These are phyloP conservation scores for Plestiodon gilberti DNA, from an alignment of 2,113 vertebrate species.

Conservation along the genomic window DNA sequence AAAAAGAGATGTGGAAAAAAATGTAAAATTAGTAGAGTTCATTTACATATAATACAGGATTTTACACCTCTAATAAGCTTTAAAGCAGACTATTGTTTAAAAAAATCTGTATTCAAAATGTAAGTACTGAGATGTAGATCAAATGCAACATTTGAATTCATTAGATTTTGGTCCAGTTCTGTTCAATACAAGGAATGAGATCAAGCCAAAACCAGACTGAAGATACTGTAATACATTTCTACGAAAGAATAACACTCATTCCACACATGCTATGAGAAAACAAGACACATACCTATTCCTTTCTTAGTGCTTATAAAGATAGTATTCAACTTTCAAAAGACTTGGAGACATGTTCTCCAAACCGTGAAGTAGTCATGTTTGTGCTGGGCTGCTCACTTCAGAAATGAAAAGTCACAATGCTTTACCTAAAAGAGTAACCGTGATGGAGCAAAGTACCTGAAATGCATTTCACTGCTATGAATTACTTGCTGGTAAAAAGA, in stretches of 20 bases:
- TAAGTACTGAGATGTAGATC: neutral
- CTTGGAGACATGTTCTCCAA: neutral
- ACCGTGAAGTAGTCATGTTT: neutral
- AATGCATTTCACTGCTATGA: neutral
- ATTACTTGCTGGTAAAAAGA: neutral
- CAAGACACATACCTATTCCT: neutral
- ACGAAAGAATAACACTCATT: neutral
- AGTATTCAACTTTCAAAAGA: neutral
- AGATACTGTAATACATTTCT: neutral
- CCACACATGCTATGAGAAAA: neutral
- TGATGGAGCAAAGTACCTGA: neutral
- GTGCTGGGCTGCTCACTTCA: neutral
- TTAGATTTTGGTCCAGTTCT: neutral
- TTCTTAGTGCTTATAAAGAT: neutral
- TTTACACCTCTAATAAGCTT: neutral
- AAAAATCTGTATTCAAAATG: neutral
- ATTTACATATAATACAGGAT: neutral
- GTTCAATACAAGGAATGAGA: neutral
- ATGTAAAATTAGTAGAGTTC: neutral
- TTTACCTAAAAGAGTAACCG: neutral
- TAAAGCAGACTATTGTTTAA: neutral
- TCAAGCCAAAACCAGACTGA: neutral
- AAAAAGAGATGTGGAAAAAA: neutral
- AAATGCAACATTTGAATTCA: neutral
- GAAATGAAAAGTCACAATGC: slow-evolving; percentile 1